phyloP scores from a whole-genome alignment of 2,113 vertebrate genomes.

The Bambusicola thoracicus region DNA sequence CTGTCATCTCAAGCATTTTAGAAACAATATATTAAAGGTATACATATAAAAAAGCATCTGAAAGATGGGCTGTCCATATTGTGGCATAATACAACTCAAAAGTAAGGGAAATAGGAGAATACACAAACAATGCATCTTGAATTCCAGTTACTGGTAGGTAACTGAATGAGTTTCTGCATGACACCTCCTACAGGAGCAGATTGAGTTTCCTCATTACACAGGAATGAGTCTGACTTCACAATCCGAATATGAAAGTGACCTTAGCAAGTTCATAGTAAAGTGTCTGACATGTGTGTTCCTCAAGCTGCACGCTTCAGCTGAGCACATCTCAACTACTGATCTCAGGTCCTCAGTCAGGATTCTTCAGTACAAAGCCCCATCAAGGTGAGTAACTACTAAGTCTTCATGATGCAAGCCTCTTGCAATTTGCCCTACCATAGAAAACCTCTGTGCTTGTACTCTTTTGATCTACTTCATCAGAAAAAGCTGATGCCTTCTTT shows the following conservation, averaged over 20 bases:
- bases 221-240: not conserved
- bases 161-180: not conserved
- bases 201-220: not conserved
- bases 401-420: not conserved
- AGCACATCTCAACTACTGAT: not conserved
- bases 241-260: not conserved
- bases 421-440: not conserved
- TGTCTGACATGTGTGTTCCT: fast-evolving
- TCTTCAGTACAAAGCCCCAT: not conserved
- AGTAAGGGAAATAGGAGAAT: not conserved
- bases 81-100: not conserved
- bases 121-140: not conserved
- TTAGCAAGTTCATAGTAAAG: not conserved
- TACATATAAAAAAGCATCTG: not conserved
- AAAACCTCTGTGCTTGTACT: not conserved
- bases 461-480: not conserved
- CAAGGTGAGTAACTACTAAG: not conserved
- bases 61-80: not conserved
- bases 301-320: not conserved
- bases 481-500: not conserved
- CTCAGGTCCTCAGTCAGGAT: not conserved
- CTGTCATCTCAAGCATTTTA: too few species aligned
- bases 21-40: not conserved
- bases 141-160: not conserved
- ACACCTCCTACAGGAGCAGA: not conserved